phyloP scores from a whole-genome alignment of 2,888 invertebrate species.

The Buathra laborator region DNA sequence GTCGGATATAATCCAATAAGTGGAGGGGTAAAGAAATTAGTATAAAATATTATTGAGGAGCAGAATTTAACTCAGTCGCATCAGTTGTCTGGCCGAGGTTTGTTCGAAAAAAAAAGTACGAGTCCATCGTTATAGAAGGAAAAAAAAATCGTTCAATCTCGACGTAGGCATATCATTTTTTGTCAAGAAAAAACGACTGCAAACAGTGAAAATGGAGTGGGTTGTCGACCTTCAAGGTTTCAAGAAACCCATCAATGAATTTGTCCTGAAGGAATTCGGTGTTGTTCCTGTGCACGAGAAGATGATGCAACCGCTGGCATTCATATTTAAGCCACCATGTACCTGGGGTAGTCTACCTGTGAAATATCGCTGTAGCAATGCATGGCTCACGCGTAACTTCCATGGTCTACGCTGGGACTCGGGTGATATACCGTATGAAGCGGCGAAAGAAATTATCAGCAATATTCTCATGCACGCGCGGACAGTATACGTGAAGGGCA shows the following conservation, averaged over 20 bases:
- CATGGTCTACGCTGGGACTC: constrained; percentile 16
- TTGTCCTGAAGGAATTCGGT: constrained; percentile 53
- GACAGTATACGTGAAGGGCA: constrained; percentile 5
- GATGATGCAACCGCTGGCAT: background rate
- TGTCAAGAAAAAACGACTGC: background rate
- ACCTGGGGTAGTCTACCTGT: constrained; percentile 6
- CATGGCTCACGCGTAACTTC: constrained; percentile 22
- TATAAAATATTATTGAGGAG: background rate
- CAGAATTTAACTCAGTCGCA: background rate
- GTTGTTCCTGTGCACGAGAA: constrained; percentile 16
- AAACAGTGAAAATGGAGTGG: background rate
- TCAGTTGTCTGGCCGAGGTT: background rate
- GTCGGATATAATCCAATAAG: background rate
- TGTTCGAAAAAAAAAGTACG: background rate
- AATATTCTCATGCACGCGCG: constrained; percentile 2
- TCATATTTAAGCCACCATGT: constrained; percentile 37
- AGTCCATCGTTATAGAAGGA: too few relatives aligned
- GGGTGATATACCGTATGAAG: constrained; percentile 22
- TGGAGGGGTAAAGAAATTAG: constrained; percentile 22
- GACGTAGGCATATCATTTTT: too few relatives aligned
- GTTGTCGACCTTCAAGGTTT: constrained; percentile 56
- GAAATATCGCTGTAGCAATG: constrained; percentile 11
- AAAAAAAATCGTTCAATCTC: too few relatives aligned
- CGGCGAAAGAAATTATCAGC: background rate
- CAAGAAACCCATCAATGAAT: constrained; percentile 31